phyloP scores from a whole-genome alignment of 2,797 vertebrate genomes.

The Borostomias antarcticus region DNA sequence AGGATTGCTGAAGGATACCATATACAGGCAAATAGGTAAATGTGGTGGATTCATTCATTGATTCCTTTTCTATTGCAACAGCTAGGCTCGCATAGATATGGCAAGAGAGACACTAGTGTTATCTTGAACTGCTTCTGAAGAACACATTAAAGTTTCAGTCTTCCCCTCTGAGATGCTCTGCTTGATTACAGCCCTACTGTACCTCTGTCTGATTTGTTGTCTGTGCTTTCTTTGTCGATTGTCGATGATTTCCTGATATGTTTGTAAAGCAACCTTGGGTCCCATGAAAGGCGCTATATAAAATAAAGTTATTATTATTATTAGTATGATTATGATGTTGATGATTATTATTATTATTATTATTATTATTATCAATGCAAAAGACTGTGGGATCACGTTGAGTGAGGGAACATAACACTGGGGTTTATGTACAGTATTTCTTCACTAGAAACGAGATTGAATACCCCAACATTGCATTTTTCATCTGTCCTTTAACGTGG shows the following conservation, averaged over 20 bases:
- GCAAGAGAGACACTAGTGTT: background rate
- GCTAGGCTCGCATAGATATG: conserved; percentile 7
- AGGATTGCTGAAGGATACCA: conserved; percentile 13
- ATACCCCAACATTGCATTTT: background rate
- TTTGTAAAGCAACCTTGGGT: too few species aligned
- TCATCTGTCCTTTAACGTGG: too few species aligned
- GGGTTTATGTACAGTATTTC: background rate
- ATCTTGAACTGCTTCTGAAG: background rate
- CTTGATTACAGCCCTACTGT: background rate
- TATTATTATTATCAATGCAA: too few species aligned
- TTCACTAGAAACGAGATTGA: background rate
- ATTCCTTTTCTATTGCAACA: conserved; percentile 23
- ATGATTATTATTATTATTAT: too few species aligned
- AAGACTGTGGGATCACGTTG: background rate
- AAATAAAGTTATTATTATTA: too few species aligned
- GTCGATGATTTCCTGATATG: too few species aligned
- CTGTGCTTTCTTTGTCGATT: too few species aligned
- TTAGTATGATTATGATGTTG: too few species aligned
- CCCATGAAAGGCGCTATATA: too few species aligned
- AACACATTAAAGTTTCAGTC: conserved; percentile 2
- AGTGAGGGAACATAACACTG: background rate
- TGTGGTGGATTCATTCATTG: conserved; percentile 29
- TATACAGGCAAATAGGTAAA: conserved; percentile 12
- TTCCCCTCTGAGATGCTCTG: background rate
- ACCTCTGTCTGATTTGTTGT: too few species aligned